Percentiles rank a stretch among this genome's conserved stretches.
phyloP scores from a whole-genome alignment of 2,113 vertebrate genomes.

The Ivindomyrus marchei region DNA sequence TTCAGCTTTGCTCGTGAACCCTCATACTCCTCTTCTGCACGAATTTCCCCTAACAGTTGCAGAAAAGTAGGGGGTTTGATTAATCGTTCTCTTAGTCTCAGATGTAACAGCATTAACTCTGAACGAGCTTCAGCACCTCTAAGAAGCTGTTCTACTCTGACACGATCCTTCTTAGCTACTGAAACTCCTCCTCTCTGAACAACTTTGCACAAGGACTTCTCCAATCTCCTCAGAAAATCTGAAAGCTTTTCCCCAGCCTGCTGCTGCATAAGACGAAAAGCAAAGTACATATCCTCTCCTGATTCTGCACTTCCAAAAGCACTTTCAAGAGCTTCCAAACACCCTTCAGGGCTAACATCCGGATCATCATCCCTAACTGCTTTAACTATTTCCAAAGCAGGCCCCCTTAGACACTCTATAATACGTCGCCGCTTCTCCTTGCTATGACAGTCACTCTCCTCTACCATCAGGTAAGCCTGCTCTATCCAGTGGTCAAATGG shows the following conservation, averaged over 20 bases:
- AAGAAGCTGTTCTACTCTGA: slow-evolving; percentile 11
- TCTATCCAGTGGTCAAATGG: slow-evolving; percentile 22
- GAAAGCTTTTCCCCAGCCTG: slow-evolving; percentile 1
- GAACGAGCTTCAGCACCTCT: slow-evolving; percentile 12
- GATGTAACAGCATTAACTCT: slow-evolving; percentile 24
- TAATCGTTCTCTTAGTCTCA: slow-evolving; percentile 17
- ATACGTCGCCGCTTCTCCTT: slow-evolving; percentile 17
- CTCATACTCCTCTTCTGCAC: slow-evolving; percentile 21
- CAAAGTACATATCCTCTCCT: background rate
- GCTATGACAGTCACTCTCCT: slow-evolving; percentile 21
- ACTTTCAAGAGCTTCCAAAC: slow-evolving; percentile 16
- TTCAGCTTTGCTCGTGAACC: background rate
- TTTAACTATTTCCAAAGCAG: slow-evolving; percentile 10
- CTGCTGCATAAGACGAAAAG: slow-evolving; percentile 10
- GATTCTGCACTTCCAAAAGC: slow-evolving; percentile 9
- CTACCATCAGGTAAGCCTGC: slow-evolving; percentile 22
- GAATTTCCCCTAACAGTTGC: slow-evolving; percentile 21
- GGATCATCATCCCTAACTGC: slow-evolving; percentile 1
- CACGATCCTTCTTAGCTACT: background rate
- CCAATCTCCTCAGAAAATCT: slow-evolving; percentile 21
- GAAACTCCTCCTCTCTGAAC: slow-evolving; percentile 22
- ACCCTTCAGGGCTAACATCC: slow-evolving; percentile 12
- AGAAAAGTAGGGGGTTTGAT: slow-evolving; percentile 13
- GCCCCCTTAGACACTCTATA: slow-evolving; percentile 22
- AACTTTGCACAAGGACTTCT: slow-evolving; percentile 8